Base-by-base conservation (phyloP, 1,140 invertebrate genomes). In the Bombyx mandarina region DNA sequence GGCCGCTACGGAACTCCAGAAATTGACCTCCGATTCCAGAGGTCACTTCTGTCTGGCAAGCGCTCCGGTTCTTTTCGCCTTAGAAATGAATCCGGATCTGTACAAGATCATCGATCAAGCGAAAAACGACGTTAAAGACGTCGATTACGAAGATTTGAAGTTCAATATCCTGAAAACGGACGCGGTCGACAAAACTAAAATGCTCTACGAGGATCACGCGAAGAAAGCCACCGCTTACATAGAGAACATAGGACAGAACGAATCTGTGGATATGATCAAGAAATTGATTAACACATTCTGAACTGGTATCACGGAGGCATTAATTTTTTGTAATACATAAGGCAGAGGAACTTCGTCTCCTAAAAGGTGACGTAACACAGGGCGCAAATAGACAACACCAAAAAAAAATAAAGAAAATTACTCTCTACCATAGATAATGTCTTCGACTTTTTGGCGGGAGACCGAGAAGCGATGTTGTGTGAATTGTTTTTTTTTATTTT, bases 21-120 rank as follows among this genome's bases (percentile, higher is more conserved):
- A 79, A 8, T 63, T 89, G 56, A 79, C 75, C 2, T 77, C 77
- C 1, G 75, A 86, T 35, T 87, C 77, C 56, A 88, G 87, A 57
- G 79, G 85, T 18, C 73, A 89, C 6, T 93, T 93, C 69, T 92
- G 89, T 75, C 73, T 95, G 12, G 91, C 93, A 8, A 94, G 93
- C 58, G 93, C 94, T 48, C 95, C 95, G 7, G 91, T 96, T 5
- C 90, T 96, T 69, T 93, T 95, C 60, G 93, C 94, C 63, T 83
- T 95, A 49, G 90, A 94, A 80, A 82, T 91, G 50, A 91, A 94
- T 73, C 91, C 91, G 6, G 88, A 89, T 10, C 85, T 94, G 53
- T 91, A 94, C 61, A 86, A 89, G 43, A 89, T 93, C 69, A 92
- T 94, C 48, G 89, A 93, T 65, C 91, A 91, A 74, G 92, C 92